phyloP scores from a whole-genome alignment of 2,113 vertebrate genomes.

The Channa maculata region DNA sequence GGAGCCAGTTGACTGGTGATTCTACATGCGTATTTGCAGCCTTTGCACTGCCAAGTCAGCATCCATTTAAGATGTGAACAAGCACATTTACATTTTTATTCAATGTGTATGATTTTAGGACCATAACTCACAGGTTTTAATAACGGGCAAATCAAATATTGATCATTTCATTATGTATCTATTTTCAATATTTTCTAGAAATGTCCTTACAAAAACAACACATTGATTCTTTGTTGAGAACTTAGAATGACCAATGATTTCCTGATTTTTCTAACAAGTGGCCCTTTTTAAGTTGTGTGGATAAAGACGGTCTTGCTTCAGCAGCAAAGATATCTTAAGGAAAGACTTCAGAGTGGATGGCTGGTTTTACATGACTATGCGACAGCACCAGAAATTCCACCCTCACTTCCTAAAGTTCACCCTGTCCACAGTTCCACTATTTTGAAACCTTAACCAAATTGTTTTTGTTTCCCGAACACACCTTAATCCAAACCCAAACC shows the following conservation, averaged over 20 bases:
- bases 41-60: constrained; percentile 7
- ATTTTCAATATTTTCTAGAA: not conserved
- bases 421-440: too few species aligned
- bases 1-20: constrained; percentile 32
- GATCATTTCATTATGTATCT: not conserved
- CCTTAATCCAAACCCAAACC: too few species aligned
- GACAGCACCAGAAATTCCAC: too few species aligned
- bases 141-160: not conserved
- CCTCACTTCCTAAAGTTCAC: too few species aligned
- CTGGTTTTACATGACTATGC: too few species aligned
- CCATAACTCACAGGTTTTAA: not conserved
- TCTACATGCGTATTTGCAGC: constrained; percentile 28
- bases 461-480: too few species aligned
- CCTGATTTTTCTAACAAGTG: not conserved
- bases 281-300: not conserved
- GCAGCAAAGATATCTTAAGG: not conserved
- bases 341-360: too few species aligned
- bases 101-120: not conserved
- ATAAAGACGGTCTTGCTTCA: not conserved
- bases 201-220: not conserved
- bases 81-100: not conserved
- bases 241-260: not conserved
- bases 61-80: not conserved
- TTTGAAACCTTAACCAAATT: too few species aligned
- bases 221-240: not conserved